Base-by-base conservation (phyloP, 2,797 vertebrate species). In the Vultur gryphus region DNA sequence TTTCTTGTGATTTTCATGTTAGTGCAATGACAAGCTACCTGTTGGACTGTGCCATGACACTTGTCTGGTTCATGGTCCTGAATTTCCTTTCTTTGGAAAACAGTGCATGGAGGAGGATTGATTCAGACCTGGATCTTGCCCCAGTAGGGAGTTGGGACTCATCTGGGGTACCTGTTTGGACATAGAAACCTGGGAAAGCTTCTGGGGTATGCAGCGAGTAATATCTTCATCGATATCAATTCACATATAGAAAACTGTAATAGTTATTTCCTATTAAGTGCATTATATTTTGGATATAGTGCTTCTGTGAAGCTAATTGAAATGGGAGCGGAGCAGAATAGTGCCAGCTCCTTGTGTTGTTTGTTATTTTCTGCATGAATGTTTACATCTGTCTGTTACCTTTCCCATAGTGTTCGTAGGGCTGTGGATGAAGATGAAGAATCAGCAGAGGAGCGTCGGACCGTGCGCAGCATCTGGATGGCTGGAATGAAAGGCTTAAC, bases 391-490 rank as follows among this genome's bases (percentile, higher is more conserved):
- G 51, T 19, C 61, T 89, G 4, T 93, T 31, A 54, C 44, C 16
- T 93, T 95, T 69, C 35, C 83, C 13, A 3, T 76, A 98, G 98
- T 10, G 29, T 66, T 71, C 99, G 98, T 46, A 98, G 98, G 84
- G 99, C 99, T 19, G 99, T 99, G 87, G 99, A 99, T 96, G 99
- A 99, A 97, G 99, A 98, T 46, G 99, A 99, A 90, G 97, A 98
- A 86, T 99, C 99, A 26, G 99, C 97, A 64, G 98, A 98, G 46
- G 99, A 99, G 93, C 99, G 99, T 51, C 98, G 98, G 70, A 98
- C 96, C 35, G 97, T 98, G 71, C 98, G 98, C 51, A 99, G 98
- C 52, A 96, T 99, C 91, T 99, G 99, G 99, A 98, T 99, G 75
- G 97, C 98, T 5, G 99, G 99, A 21, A 98, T 98, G 85, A 99